Conservation (phyloP, 2,888 invertebrate genomes). For the Drosophila ochracea region DNA sequence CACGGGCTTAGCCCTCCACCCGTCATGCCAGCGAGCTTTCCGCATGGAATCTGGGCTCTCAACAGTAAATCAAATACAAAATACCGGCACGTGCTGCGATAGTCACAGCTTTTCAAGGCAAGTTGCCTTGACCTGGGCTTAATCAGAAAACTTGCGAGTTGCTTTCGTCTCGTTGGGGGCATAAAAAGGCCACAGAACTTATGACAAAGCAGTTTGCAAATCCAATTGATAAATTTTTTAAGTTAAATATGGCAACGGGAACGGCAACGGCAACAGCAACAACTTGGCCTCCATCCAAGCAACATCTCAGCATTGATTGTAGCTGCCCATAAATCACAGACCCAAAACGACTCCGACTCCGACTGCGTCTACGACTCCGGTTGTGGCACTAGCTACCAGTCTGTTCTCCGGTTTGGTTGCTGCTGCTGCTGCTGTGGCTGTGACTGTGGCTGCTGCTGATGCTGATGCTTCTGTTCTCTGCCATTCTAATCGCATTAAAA, state of each 20-base stretch:
- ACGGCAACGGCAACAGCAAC: conserved; percentile 10
- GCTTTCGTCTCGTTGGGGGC: conserved; percentile 28
- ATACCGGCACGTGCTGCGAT: conserved; percentile 66
- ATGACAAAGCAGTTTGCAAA: conserved; percentile 78
- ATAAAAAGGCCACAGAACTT: conserved; percentile 66
- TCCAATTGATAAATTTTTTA: conserved; percentile 78
- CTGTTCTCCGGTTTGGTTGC: conserved; percentile 3
- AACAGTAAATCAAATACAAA: conserved; percentile 78
- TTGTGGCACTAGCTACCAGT: conserved; percentile 10
- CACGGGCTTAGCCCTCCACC: conserved; percentile 21
- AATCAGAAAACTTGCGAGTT: conserved; percentile 54
- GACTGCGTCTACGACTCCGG: background rate
- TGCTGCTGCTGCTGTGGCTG: conserved; percentile 4
- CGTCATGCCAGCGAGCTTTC: background rate
- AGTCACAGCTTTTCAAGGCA: conserved; percentile 34
- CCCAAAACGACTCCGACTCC: conserved; percentile 10
- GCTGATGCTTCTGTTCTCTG: conserved; percentile 29
- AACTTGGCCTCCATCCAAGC: conserved; percentile 22
- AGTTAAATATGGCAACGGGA: conserved; percentile 64
- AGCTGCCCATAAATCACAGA: conserved; percentile 67
- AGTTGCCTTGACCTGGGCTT: conserved; percentile 41
- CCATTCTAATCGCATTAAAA: conserved; percentile 79
- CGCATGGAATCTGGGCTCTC: conserved; percentile 44
- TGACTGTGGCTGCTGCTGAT: background rate
- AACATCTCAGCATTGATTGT: conserved; percentile 51